Evolutionary conservation across 2,113 vertebrate species (phyloP).

Genomic region (Hippoglossus stenolepis): DNA sequence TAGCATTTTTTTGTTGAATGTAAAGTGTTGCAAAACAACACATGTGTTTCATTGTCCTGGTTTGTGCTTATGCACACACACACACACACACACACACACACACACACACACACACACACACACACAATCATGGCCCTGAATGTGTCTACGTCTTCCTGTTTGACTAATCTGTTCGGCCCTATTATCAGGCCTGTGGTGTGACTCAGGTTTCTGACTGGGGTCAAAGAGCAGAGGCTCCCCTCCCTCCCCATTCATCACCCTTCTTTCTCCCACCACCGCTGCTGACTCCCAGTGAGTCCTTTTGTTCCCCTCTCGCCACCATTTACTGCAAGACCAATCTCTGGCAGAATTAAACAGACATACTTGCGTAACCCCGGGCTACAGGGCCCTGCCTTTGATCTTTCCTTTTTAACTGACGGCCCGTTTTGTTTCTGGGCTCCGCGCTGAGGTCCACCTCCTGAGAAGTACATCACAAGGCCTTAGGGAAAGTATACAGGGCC

Average conservation of each 20-base stretch:
- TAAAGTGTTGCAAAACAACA: too few relatives aligned
- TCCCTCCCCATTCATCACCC: slow-evolving; percentile 31
- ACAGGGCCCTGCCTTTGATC: slow-evolving; percentile 61
- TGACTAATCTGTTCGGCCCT: slow-evolving; percentile 60
- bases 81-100: neutral
- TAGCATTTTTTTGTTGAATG: neutral
- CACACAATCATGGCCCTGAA: slow-evolving; percentile 1
- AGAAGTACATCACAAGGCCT: slow-evolving; percentile 47
- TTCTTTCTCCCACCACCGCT: slow-evolving; percentile 28
- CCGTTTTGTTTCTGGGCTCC: slow-evolving; percentile 60
- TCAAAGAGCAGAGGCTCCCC: slow-evolving; percentile 60
- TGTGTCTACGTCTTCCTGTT: slow-evolving; percentile 15
- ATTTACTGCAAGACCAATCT: slow-evolving; percentile 68
- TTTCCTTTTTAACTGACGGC: slow-evolving; percentile 47
- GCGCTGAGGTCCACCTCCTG: slow-evolving; percentile 35
- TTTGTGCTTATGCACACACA: neutral
- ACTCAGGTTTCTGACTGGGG: slow-evolving; percentile 70
- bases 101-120: neutral
- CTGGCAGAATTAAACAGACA: slow-evolving; percentile 67
- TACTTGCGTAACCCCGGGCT: slow-evolving; percentile 67
- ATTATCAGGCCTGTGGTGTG: slow-evolving; percentile 64
- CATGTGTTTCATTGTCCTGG: neutral
- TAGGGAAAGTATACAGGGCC: slow-evolving; percentile 20
- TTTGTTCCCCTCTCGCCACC: slow-evolving; percentile 61
- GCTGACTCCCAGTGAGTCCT: slow-evolving; percentile 57